A percentile compares a stretch with the other conserved stretches of the same genome.
Conservation (phyloP, 2,888 invertebrate genomes). For the Stenurella melanura region DNA sequence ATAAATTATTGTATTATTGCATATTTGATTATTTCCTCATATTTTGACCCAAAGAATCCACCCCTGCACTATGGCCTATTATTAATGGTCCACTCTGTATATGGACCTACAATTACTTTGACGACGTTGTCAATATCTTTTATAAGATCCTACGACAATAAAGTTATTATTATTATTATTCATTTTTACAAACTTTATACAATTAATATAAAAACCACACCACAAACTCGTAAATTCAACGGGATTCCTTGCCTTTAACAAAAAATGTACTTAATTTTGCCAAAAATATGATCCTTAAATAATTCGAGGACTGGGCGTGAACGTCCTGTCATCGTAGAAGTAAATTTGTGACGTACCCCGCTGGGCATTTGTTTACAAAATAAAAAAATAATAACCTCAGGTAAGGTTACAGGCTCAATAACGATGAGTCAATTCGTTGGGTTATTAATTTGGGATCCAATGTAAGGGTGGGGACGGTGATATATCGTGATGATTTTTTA, state of each 20-base stretch:
- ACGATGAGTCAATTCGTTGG: conserved; percentile 20
- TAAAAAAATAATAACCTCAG: conserved; percentile 11
- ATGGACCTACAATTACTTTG: too few species aligned
- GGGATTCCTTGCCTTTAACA: not conserved
- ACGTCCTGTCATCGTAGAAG: conserved; percentile 46
- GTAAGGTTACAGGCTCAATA: conserved; percentile 3
- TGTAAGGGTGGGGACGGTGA: conserved; percentile 7
- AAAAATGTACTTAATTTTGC: not conserved
- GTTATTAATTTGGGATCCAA: conserved; percentile 22
- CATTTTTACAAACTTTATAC: too few species aligned
- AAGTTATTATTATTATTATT: too few species aligned
- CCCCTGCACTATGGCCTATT: too few species aligned
- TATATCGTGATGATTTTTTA: conserved; percentile 7
- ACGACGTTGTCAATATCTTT: too few species aligned
- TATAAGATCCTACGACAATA: too few species aligned
- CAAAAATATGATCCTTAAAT: conserved; percentile 36
- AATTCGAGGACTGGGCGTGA: conserved; percentile 42
- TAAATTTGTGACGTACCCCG: conserved; percentile 46
- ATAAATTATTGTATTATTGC: too few species aligned
- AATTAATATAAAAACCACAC: not conserved
- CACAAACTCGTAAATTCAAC: not conserved
- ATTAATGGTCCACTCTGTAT: too few species aligned
- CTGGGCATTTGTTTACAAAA: conserved; percentile 42
- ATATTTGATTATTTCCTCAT: too few species aligned
- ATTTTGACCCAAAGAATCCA: too few species aligned